A percentile compares a stretch with the other conserved stretches of the same genome.
phyloP scores from a whole-genome alignment of 2,113 vertebrate genomes.

The Podarcis raffonei region DNA sequence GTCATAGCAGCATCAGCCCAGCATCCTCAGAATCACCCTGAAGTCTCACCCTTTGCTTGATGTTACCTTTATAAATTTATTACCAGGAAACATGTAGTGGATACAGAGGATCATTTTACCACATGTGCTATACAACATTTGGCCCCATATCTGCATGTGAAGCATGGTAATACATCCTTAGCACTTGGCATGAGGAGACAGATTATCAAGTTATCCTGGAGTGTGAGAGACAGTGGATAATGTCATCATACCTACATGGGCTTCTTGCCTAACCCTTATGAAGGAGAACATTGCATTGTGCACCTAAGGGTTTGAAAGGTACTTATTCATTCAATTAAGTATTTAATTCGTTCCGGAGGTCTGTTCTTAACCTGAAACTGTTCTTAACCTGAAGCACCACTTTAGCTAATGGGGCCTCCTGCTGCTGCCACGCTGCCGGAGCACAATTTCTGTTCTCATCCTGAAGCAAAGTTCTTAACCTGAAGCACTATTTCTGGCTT shows the following conservation, averaged over 20 bases:
- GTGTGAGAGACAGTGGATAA: background rate
- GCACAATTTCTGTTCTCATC: too few species aligned
- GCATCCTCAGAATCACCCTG: background rate
- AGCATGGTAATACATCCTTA: background rate
- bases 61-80: background rate
- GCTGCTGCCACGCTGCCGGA: too few species aligned
- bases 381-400: too few species aligned
- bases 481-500: too few species aligned
- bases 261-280: background rate
- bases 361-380: too few species aligned
- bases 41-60: background rate
- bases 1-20: background rate
- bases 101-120: background rate
- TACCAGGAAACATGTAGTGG: background rate
- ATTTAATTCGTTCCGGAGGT: too few species aligned
- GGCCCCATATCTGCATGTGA: background rate
- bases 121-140: background rate
- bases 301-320: background rate
- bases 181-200: background rate
- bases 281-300: background rate
- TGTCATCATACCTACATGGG: background rate
- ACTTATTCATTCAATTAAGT: background rate
- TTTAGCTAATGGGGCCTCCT: too few species aligned
- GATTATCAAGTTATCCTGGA: background rate
- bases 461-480: too few species aligned